These are phyloP conservation scores for Callaeas wilsoni DNA, from an alignment of 2,113 vertebrate genomes.

Conservation along the genomic window DNA sequence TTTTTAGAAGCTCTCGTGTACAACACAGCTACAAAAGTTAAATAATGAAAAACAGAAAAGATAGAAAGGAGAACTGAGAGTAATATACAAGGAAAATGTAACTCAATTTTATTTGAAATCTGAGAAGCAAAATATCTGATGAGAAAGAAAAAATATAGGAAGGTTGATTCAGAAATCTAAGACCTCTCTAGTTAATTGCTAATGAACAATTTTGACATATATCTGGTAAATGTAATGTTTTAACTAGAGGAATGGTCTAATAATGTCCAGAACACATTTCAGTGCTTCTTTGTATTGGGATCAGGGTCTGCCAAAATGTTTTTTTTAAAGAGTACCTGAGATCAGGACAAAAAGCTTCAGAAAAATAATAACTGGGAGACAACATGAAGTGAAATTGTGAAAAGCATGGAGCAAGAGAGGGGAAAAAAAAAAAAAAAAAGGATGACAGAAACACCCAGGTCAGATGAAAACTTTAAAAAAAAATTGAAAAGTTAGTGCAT, in stretches of 20 bases:
- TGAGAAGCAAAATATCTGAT: not conserved
- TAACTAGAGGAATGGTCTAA: not conserved
- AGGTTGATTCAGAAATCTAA: not conserved
- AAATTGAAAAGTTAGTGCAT: not conserved
- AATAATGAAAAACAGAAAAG: not conserved
- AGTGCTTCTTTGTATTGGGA: not conserved
- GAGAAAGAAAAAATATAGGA: not conserved
- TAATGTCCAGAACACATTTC: not conserved
- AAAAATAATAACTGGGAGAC: not conserved
- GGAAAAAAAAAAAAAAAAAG: accelerated
- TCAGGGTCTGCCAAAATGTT: not conserved
- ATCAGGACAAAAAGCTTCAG: not conserved
- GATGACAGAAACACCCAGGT: not conserved
- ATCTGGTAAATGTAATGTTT: not conserved
- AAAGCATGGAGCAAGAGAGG: not conserved
- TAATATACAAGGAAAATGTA: not conserved
- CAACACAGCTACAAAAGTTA: not conserved
- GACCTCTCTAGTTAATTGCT: not conserved
- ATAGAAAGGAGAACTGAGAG: not conserved
- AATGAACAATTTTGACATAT: not conserved
- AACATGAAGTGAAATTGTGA: not conserved
- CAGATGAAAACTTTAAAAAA: not conserved
- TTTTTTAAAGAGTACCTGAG: not conserved
- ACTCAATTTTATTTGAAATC: not conserved
- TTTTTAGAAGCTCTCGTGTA: not conserved